Evolutionary conservation across 1,140 invertebrate species (phyloP).

Genomic region (Drosophila persimilis): DNA sequence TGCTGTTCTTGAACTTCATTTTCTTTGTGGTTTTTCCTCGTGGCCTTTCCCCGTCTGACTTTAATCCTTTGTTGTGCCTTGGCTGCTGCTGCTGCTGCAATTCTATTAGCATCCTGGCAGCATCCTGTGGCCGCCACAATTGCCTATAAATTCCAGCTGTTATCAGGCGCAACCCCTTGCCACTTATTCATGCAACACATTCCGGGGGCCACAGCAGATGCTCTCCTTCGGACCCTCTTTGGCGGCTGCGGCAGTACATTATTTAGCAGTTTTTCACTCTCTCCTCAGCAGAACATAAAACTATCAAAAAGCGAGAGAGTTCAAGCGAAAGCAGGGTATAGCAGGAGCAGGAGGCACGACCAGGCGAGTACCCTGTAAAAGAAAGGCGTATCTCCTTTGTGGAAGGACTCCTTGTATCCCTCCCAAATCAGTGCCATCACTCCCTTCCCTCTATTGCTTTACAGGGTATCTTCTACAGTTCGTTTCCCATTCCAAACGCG

Average conservation of each 20-base stretch:
- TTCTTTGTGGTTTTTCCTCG: not conserved
- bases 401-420: too few relatives aligned
- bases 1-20: conserved; percentile 67
- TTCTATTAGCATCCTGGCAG: conserved; percentile 63
- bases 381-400: not conserved
- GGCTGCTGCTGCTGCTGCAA: conserved; percentile 35
- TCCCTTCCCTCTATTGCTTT: too few relatives aligned
- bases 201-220: conserved; percentile 41
- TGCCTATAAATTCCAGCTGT: conserved; percentile 72
- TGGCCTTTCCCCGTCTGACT: not conserved
- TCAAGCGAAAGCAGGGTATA: too few relatives aligned
- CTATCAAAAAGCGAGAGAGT: conserved; percentile 19
- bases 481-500: too few relatives aligned
- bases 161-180: conserved; percentile 54
- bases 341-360: not conserved
- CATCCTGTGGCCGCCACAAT: conserved; percentile 44
- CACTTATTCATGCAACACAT: conserved; percentile 70
- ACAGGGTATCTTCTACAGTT: not conserved
- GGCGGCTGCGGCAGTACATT: conserved; percentile 33
- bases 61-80: conserved; percentile 45
- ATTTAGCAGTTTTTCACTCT: conserved; percentile 51
- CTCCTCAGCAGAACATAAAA: conserved; percentile 40
- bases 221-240: conserved; percentile 12
- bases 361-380: conserved; percentile 3
- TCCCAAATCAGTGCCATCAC: too few relatives aligned